Evolutionary conservation across 2,888 invertebrate genomes (phyloP), one percentile per base, ranked within the genome.

Genomic region (Dasysyrphus tricinctus): DNA sequence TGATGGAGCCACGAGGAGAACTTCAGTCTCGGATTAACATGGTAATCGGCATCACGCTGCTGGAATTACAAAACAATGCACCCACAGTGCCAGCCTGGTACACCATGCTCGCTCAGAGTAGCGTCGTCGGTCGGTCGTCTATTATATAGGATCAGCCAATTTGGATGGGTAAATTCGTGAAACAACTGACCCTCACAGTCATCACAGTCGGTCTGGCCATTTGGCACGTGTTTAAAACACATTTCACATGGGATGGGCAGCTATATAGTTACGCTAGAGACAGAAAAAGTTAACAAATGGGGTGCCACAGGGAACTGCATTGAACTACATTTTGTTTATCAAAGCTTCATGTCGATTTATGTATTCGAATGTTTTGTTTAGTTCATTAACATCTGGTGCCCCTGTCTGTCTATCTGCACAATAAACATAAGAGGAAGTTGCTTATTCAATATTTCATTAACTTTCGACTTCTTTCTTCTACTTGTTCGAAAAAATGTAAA

Each of bases 11-110:
- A 80, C 85, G 85, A 77, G 85, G 63, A 76, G 59, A 69, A 69
- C 86, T 59, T 73, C 29, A 44, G 86, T 82, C 86, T 44, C 78
- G 86, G 78, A 82, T 86, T 82, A 86, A 72, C 75, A 34, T 67
- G 74, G 81, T 74, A 81, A 74, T 74, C 85, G 78, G 65, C 82
- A 86, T 82, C 86, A 75, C 75, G 82, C 86, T 75, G 78, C 56
- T 57, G 54, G 70, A 81, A 56, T 79, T 78, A 82, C 81, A 85
- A 81, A 84, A 81, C 78, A 78, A 78, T 82, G 82, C 82, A 82
- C 44, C 74, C 73, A 81, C 79, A 75, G 74, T 59, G 63, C 79
- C 16, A 34, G n/a, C 51, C 12, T 49, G 49, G 19, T 51, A 54
- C 67, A 67, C 72, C 65, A 65, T 65, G 34, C 77, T 24, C 24